phyloP scores from a whole-genome alignment of 2,797 vertebrate genomes.

The Chelonia mydas region DNA sequence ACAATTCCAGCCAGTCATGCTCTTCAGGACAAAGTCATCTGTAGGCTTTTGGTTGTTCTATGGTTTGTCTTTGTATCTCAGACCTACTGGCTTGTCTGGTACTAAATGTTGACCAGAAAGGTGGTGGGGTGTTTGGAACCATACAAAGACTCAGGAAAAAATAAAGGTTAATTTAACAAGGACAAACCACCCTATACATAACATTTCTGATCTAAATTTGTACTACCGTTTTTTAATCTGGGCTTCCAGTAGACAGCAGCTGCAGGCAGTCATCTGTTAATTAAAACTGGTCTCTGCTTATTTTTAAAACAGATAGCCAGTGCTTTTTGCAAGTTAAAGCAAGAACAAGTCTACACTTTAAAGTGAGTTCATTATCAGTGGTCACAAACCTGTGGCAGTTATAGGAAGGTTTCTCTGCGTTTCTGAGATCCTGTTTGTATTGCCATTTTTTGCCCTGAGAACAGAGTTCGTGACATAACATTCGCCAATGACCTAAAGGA shows the following conservation, averaged over 20 bases:
- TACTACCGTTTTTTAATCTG: constrained; percentile 55
- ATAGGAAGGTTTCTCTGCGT: constrained; percentile 39
- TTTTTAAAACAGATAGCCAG: constrained; percentile 11
- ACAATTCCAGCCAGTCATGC: constrained; percentile 51
- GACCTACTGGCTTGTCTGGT: constrained; percentile 44
- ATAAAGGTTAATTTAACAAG: constrained; percentile 47
- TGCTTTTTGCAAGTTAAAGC: constrained; percentile 57
- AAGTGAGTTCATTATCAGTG: constrained; percentile 53
- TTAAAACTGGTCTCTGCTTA: constrained; percentile 47
- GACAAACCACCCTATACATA: constrained; percentile 65
- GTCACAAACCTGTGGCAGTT: constrained; percentile 38
- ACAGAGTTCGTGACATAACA: constrained; percentile 59
- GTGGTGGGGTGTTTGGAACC: constrained; percentile 58
- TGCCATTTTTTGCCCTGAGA: constrained; percentile 60
- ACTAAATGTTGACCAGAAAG: constrained; percentile 56
- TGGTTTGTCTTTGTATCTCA: constrained; percentile 48
- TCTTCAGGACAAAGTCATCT: constrained; percentile 38
- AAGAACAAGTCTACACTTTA: constrained; percentile 35
- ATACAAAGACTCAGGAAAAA: constrained; percentile 77
- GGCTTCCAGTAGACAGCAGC: constrained; percentile 60
- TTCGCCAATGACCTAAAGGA: constrained; percentile 72
- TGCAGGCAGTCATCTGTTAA: constrained; percentile 47
- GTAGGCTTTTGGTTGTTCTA: constrained; percentile 24
- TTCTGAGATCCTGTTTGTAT: constrained; percentile 53
- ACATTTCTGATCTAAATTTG: constrained; percentile 71